Evolutionary conservation across 2,888 invertebrate species (phyloP), one percentile per base, ranked within the genome.

Genomic region (Daptonema setosum): DNA sequence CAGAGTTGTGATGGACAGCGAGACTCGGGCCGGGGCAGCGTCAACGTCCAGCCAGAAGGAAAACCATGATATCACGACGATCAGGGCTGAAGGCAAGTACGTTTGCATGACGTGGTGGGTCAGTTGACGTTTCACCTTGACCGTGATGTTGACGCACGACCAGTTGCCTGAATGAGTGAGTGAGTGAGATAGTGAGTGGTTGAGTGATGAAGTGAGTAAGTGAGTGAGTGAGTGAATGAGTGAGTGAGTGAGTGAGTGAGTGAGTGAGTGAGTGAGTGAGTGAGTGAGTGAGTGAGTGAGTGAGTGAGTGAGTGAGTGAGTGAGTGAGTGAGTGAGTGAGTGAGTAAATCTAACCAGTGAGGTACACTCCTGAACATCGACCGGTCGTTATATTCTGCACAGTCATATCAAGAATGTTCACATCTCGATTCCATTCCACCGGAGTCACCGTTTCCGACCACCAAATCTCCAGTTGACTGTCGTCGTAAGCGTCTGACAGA

Each of bases 41-140:
- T 76, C 75, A 41, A 53, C 28, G 35, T 75, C 74, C 72, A 75
- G 73, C 74, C 75, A 75, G 65, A 75, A 75, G 48, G 72, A 72
- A 25, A 75, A 76, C 77, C 78, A 78, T 2, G 77, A 77, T 55
- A 78, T 77, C 58, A 77, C 75, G 29, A 78, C 77, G 59, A 78
- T 77, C 52, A 78, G 66, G 30, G 76, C 76, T 14, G 77, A 77
- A 1, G 78, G 78, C 43, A 78, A 67, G 66, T 78, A 78, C 58
- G 76, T 76, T 65, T 78, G 77, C 35, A 77, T 75, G 60, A 78
- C 66, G 63, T 78, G 77, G 64, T 76, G 77, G 58, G 77, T 77
- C 54, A 76, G 72, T 48, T 75, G 73, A 3, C 77, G 70, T 54
- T 73, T 71, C 60, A 77, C 69, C 61, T 73, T 71, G 63, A 78